A percentile compares a stretch with the other conserved stretches of the same genome.
phyloP scores from a whole-genome alignment of 1,140 invertebrate species.

The Agrypnia vestita region DNA sequence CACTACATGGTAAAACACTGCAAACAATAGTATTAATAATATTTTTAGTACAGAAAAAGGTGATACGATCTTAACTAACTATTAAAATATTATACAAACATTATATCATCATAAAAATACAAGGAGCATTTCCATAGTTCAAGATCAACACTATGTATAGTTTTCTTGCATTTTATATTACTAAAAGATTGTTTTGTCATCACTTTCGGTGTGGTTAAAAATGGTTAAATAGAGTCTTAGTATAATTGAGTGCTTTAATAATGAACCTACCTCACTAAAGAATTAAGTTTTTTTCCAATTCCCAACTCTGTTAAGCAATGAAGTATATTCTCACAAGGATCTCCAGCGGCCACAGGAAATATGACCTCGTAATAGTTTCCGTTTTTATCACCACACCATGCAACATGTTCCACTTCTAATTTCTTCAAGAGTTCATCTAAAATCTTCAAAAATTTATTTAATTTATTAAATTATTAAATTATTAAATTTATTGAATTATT shows the following conservation, averaged over 20 bases:
- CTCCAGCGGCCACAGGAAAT: conserved; percentile 79
- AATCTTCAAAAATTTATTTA: conserved; percentile 67
- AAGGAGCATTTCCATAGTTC: no score
- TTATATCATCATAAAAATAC: no score
- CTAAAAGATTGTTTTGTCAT: no score
- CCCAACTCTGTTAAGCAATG: conserved; percentile 82
- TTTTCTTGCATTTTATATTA: no score
- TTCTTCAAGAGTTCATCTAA: conserved; percentile 78
- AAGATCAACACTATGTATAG: no score
- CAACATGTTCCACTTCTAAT: conserved; percentile 79
- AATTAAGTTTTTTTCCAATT: conserved; percentile 80
- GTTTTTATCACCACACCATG: conserved; percentile 79
- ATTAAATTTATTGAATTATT: no score
- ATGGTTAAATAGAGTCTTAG: no score
- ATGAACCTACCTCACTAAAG: conserved; percentile 77
- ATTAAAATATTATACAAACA: no score
- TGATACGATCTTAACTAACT: no score
- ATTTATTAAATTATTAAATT: background rate
- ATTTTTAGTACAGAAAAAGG: no score
- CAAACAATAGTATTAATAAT: conserved; percentile 55
- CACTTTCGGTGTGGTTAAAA: no score
- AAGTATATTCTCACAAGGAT: conserved; percentile 80
- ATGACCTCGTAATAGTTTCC: conserved; percentile 81
- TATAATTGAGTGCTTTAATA: no score
- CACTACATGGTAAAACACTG: conserved; percentile 76